Percentiles rank a stretch among this genome's conserved stretches.
Conservation (phyloP, 1,140 invertebrate species). For the Homarus americanus region DNA sequence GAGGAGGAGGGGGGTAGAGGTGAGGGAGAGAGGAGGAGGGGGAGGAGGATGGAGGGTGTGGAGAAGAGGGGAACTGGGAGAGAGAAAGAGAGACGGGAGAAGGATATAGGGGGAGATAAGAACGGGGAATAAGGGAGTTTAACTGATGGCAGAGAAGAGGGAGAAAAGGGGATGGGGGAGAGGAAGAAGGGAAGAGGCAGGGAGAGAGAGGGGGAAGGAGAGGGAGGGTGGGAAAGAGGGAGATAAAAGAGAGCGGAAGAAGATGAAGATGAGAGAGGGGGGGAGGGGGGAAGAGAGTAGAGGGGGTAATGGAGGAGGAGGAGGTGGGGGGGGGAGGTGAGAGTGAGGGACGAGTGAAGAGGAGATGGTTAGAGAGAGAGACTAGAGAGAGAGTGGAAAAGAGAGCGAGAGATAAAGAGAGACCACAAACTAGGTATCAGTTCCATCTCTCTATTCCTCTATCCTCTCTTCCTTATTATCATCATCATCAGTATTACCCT, state of each 20-base stretch:
- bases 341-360: not conserved
- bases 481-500: not conserved
- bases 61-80: not conserved
- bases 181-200: not conserved
- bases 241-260: not conserved
- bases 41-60: not conserved
- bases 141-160: not conserved
- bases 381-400: not conserved
- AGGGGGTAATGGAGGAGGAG: too few relatives aligned
- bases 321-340: too few relatives aligned
- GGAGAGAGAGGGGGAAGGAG: not conserved
- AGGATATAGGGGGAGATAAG: not conserved
- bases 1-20: slow-evolving; percentile 6
- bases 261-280: not conserved
- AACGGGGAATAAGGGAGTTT: not conserved
- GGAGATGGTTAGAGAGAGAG: too few relatives aligned
- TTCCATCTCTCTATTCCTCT: too few relatives aligned
- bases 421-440: too few relatives aligned
- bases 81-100: not conserved
- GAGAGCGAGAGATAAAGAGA: slow-evolving; percentile 7
- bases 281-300: too few relatives aligned
- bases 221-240: not conserved
- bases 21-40: not conserved
- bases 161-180: too few relatives aligned
- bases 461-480: not conserved